Evolutionary conservation across 1,140 invertebrate genomes (phyloP).

Genomic region (Pogonognathellus flavescens): DNA sequence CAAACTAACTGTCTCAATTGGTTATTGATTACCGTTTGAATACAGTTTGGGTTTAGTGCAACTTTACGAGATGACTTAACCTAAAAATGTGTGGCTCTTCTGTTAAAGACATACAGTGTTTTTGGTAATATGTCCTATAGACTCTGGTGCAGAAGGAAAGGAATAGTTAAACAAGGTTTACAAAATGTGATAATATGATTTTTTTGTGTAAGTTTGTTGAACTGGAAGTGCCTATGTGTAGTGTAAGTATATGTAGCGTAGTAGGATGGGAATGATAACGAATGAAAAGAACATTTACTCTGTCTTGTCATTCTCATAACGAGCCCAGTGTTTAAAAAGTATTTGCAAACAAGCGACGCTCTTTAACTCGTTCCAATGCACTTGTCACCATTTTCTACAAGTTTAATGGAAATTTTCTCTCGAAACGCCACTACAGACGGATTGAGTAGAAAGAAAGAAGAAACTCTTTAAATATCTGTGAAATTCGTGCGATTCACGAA

Average conservation of each 20-base stretch:
- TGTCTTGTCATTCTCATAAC: too few relatives aligned
- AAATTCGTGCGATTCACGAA: conserved; percentile 14
- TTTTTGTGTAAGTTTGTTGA: too few relatives aligned
- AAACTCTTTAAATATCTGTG: conserved; percentile 11
- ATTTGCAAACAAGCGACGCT: background rate
- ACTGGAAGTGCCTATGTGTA: too few relatives aligned
- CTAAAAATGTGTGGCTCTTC: too few relatives aligned
- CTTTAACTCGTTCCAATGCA: background rate
- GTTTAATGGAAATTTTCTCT: conserved; percentile 7
- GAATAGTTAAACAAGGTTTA: background rate
- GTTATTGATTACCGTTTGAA: background rate
- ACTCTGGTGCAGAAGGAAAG: background rate
- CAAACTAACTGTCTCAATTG: background rate
- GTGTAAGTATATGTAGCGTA: too few relatives aligned
- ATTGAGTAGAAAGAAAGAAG: background rate
- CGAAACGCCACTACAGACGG: background rate
- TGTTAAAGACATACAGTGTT: too few relatives aligned
- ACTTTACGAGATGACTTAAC: too few relatives aligned
- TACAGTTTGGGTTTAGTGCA: too few relatives aligned
- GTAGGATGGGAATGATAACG: too few relatives aligned
- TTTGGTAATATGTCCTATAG: background rate
- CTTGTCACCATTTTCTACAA: background rate
- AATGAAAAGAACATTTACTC: too few relatives aligned
- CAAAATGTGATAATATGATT: too few relatives aligned
- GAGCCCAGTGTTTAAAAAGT: too few relatives aligned